Evolutionary conservation across 2,888 invertebrate genomes (phyloP), one percentile per base, ranked within the genome.

Genomic region (Cheilosia grossa): DNA sequence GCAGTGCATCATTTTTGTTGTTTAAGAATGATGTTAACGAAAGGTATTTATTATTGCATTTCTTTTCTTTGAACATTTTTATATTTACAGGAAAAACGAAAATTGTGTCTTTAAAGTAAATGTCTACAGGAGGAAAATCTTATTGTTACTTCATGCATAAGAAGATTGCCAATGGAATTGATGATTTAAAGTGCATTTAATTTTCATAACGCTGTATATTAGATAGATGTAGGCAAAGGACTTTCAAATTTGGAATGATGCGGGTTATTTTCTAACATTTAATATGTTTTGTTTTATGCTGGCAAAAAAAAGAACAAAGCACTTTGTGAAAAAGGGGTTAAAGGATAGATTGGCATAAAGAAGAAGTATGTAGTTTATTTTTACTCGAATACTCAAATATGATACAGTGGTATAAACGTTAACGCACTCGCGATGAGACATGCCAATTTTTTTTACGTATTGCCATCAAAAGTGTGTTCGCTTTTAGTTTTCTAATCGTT

Each of bases 11-110:
- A 21, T 44, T 56, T 54, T 27, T 27, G 21, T 27, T 47, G 10
- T 49, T 10, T 21, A 24, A 49, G 61, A 53, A 73, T 73, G 44
- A 44, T 73, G 30, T 42, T 42, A 63, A 44, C 54, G 21, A 19
- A 75, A 75, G 75, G 75, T 75, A 75, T 75, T 75, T 75, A 66
- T 74, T 33, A 56, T 42, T 67, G 27, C 58, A 56, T 74, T 42
- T 75, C 15, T 58, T 75, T 75, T 73, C 44, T 67, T 58, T 56
- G 59, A 75, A 75, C 51, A 21, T 67, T 75, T 67, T 59, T 75
- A 53, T 75, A 75, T 75, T 75, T 75, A 15, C 75, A 75, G 75
- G 49, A 58, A 58, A 58, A 37, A 9, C 30, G 30, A 19, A 21
- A 17, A 15, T 19, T 5, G 15, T 51, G 13, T 51, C 33, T 24